These are phyloP conservation scores for Onychomys leucogaster DNA, from an alignment of 2,797 vertebrate species.

Conservation along the genomic window DNA sequence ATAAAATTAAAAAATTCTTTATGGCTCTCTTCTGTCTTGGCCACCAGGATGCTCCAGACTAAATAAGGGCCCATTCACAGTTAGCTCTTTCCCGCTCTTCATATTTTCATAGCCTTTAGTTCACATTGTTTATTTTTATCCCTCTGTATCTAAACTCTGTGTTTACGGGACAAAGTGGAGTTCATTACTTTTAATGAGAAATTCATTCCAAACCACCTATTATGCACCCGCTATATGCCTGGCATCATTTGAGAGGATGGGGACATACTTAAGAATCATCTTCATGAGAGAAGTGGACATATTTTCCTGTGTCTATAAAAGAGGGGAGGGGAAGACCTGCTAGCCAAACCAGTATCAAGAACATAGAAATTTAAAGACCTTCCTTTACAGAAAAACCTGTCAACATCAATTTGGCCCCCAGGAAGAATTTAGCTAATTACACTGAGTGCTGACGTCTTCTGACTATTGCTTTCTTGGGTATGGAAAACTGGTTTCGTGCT, in stretches of 20 bases:
- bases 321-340: fast-evolving
- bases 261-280: not conserved
- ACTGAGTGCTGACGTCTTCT: slow-evolving; percentile 15
- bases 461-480: not conserved
- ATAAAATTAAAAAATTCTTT: slow-evolving; percentile 55
- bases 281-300: slow-evolving; percentile 20
- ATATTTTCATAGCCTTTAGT: not conserved
- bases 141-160: slow-evolving; percentile 1
- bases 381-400: slow-evolving; percentile 49
- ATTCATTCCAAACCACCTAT: slow-evolving; percentile 26
- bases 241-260: not conserved
- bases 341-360: slow-evolving; percentile 29
- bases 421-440: not conserved
- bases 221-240: not conserved
- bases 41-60: slow-evolving; percentile 36
- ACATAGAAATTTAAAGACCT: slow-evolving; percentile 25
- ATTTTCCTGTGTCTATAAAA: slow-evolving; percentile 4
- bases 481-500: slow-evolving; percentile 29
- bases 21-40: slow-evolving; percentile 49
- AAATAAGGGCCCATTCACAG: not conserved
- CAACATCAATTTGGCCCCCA: not conserved
- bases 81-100: slow-evolving; percentile 3
- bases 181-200: slow-evolving; percentile 50
- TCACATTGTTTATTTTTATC: slow-evolving; percentile 12
- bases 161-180: not conserved